Evolutionary conservation across 2,888 invertebrate genomes (phyloP), one percentile per base, ranked within the genome.

Genomic region (Nomada ruficornis): DNA sequence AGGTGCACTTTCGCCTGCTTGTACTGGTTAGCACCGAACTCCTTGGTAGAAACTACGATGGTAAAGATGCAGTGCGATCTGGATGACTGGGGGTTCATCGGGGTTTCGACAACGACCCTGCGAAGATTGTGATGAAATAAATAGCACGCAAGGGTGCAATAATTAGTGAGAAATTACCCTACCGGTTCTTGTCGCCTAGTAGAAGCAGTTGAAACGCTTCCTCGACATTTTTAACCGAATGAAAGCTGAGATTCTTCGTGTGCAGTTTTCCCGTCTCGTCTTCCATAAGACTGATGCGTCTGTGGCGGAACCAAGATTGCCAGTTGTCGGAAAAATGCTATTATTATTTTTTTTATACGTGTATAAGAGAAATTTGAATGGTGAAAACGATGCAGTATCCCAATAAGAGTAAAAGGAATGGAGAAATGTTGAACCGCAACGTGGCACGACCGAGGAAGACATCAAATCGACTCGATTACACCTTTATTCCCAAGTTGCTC

Each of bases 51-150:
- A 3, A 95, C 85, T 75, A 94, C 93, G 62, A 95, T 93, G n/a
- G 95, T 95, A 88, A 95, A 95, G 80, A 95, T 94, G 84, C 95
- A 95, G 84, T 95, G 95, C 0, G 95, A 95, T 87, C 95, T 93
- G 4, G 95, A 95, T 0, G 95, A 95, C 77, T 93, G 94, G 60
- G 94, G 94, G 88, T 95, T 95, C 94, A 95, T 94, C n/a, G 95
- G 94, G 0, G 95, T 95, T 84, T 95, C 95, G 1, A 94, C 94
- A 42, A 94, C 94, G 1, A 94, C 94, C 78, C 95, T 95, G 10
- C 2, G 1, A 52, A 36, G 47, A 47, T 47, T 7, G 36, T 1
- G 36, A 7, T 36, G 2, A 36, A 42, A 15, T 18, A 26, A 50
- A 18, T 42, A n/a, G 10, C 18, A 36, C 36, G 36, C 7, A 7